Percentiles rank a stretch among this genome's conserved stretches.
phyloP scores from a whole-genome alignment of 2,113 vertebrate species.

The Canis aureus region DNA sequence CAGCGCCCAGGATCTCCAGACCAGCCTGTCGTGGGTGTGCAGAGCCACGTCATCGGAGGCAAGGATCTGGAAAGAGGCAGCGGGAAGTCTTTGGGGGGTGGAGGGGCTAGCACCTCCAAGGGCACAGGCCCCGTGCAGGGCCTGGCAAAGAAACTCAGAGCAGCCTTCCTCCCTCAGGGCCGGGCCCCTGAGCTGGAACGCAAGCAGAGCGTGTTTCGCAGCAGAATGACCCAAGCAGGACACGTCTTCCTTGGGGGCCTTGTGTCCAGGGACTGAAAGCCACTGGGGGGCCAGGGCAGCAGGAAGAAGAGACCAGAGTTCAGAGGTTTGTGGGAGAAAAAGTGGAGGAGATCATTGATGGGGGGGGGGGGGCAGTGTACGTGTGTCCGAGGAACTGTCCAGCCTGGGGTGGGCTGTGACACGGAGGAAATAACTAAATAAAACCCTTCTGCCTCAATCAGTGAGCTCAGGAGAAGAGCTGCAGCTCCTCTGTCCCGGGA shows the following conservation, averaged over 20 bases:
- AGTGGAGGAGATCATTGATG: neutral
- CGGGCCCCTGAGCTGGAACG: neutral
- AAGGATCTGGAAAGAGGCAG: neutral
- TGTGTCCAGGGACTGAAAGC: neutral
- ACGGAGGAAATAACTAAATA: neutral
- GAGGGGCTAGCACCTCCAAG: no score
- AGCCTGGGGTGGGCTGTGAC: neutral
- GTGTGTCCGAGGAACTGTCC: no score
- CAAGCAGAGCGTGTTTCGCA: neutral
- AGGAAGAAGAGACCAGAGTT: neutral
- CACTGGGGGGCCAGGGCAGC: neutral
- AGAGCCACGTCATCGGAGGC: neutral
- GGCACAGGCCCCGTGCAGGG: no score
- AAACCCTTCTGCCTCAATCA: neutral
- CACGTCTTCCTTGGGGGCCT: rapidly evolving
- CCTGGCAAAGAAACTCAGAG: neutral
- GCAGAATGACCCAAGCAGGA: neutral
- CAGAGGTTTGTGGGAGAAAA: neutral
- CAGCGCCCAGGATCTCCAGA: neutral
- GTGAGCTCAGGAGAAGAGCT: neutral
- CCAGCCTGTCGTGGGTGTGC: neutral
- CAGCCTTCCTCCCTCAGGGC: neutral
- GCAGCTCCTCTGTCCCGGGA: no score
- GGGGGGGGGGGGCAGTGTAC: neutral
- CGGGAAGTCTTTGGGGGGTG: rapidly evolving